Evolutionary conservation across 2,888 invertebrate species (phyloP).

Genomic region (Smittia aterrima): DNA sequence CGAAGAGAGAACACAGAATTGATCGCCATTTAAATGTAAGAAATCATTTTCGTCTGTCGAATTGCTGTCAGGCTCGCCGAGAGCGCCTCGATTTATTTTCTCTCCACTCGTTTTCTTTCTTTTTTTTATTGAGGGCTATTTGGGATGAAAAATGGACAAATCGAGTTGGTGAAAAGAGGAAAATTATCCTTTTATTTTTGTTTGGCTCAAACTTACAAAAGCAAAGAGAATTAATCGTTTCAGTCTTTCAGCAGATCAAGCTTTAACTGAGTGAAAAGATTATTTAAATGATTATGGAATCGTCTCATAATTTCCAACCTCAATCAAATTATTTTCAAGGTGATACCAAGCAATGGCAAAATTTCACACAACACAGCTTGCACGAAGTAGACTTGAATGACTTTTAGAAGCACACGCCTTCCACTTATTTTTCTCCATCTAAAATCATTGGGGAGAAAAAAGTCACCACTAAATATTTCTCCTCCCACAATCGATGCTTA

Average conservation of each 20-base stretch:
- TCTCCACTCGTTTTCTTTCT: slow-evolving; percentile 6
- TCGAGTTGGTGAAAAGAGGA: not conserved
- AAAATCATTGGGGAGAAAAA: not conserved
- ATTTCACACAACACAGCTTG: not conserved
- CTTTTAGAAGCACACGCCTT: not conserved
- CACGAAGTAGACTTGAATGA: not conserved
- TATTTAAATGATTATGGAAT: not conserved
- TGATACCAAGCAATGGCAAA: not conserved
- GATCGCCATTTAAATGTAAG: slow-evolving; percentile 40
- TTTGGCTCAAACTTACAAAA: not conserved
- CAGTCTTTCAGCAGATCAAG: not conserved
- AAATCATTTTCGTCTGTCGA: slow-evolving; percentile 35
- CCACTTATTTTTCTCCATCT: not conserved
- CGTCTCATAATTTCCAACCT: slow-evolving; percentile 28
- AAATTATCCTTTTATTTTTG: slow-evolving; percentile 3
- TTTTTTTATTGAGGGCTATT: not conserved
- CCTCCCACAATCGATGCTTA: not conserved
- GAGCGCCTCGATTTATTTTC: not conserved
- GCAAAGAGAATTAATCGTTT: slow-evolving; percentile 24
- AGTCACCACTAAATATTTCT: slow-evolving; percentile 10
- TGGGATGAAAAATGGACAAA: slow-evolving; percentile 27
- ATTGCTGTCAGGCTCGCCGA: slow-evolving; percentile 19
- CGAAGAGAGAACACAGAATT: slow-evolving; percentile 25
- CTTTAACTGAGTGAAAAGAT: not conserved
- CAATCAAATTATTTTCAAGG: not conserved